Base-by-base conservation (phyloP, 2,113 vertebrate genomes). In the Eira barbara region DNA sequence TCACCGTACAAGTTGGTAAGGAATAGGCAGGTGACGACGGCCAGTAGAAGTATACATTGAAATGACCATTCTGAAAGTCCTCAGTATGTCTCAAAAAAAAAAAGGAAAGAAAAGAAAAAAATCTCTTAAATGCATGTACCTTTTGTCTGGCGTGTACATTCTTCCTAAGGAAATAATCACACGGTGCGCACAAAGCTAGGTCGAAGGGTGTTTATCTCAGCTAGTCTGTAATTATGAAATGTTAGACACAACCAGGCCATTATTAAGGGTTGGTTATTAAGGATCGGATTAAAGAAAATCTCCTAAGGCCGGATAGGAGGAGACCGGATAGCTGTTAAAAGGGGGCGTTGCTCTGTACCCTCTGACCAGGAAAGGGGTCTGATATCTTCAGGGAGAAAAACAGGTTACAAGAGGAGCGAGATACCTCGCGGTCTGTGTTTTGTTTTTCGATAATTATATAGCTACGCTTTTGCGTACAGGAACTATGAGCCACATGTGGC, bases 131-230 rank as follows among this genome's bases (percentile, higher is more conserved):
- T 29, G 13, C 57, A 4, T 1, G 10, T 71, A 4, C 59, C 29
- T 39, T 55, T 93, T 57, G 31, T 39, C 47, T n/a, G 80, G 18
- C 55, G 65, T 15, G 36, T 55, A 49, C 12, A 5, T 2, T 71
- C 49, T 87, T 55, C 42, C 47, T 81, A 52, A 92, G 73, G 97
- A 82, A 71, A 25, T 82, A 45, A 78, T 23, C 74, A 57, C 39
- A 21, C 3, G 11, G 9, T 2, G 7, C 39, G 3, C 55, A 10
- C 6, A 59, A 87, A 92, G 52, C 73, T 84, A 6, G 17, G 17
- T 17, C 0, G 9, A 59, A 45, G 29, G 36, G 39, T 63, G 23
- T 81, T 85, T 14, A 2, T 52, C 12, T 67, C n/a, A 39, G 76
- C 42, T 49, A 34, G 65, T 36, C n/a, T 31, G 4, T 36, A 15